phyloP scores from a whole-genome alignment of 1,140 invertebrate species.

The Zaprionus ornatus region DNA sequence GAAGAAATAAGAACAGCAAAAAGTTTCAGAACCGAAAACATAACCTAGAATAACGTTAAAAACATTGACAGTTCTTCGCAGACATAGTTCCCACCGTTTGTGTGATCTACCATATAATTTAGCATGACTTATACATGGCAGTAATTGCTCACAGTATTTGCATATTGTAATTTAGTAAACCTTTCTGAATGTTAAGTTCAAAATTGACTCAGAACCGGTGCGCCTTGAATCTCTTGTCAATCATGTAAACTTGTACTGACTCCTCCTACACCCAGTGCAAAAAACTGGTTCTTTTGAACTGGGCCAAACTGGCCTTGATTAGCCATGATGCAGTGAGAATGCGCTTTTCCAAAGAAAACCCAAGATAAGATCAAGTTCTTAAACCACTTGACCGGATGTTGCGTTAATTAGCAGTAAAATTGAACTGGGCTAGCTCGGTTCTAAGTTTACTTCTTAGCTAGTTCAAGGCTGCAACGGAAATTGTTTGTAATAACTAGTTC shows the following conservation, averaged over 20 bases:
- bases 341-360: background rate
- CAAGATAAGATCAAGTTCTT: conserved; percentile 2
- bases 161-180: conserved; percentile 29
- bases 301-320: conserved; percentile 17
- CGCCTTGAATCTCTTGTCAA: conserved; percentile 52
- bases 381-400: conserved; percentile 32
- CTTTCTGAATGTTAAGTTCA: conserved; percentile 68
- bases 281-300: conserved; percentile 34
- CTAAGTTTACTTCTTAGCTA: conserved; percentile 25
- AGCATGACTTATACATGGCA: conserved; percentile 3
- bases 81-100: conserved; percentile 26
- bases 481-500: background rate
- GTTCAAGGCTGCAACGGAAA: conserved; percentile 1
- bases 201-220: conserved; percentile 61
- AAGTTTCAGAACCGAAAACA: conserved; percentile 4
- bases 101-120: background rate
- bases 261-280: conserved; percentile 52
- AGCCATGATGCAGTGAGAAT: conserved; percentile 9
- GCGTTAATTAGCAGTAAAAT: background rate
- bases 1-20: background rate
- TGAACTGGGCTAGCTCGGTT: background rate
- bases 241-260: conserved; percentile 20
- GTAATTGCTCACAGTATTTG: conserved; percentile 20
- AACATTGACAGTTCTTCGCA: conserved; percentile 34
- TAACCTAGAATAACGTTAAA: conserved; percentile 45